These are phyloP conservation scores for Sitophilus oryzae DNA, from an alignment of 1,140 invertebrate genomes.

Conservation along the genomic window DNA sequence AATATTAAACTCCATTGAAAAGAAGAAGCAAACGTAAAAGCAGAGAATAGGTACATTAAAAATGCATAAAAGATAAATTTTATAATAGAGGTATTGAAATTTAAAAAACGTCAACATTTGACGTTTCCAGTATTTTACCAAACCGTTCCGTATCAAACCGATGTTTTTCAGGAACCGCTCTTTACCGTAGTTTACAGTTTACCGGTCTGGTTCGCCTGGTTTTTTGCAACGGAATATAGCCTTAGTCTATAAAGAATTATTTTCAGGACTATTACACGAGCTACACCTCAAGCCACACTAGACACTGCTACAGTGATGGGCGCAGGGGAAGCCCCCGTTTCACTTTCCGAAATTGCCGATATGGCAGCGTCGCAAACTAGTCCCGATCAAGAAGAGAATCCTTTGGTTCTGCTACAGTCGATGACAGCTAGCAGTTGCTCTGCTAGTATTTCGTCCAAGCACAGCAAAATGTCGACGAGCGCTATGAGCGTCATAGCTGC, in stretches of 20 bases:
- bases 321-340: constrained; percentile 67
- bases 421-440: constrained; percentile 47
- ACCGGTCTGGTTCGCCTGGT: no score
- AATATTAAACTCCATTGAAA: no score
- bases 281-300: constrained; percentile 38
- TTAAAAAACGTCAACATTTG: no score
- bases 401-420: constrained; percentile 53
- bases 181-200: no score
- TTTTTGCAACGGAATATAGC: no score
- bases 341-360: constrained; percentile 40
- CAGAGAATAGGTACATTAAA: no score
- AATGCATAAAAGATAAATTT: no score
- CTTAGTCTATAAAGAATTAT: background rate
- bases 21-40: no score
- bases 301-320: constrained; percentile 44
- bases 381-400: constrained; percentile 55
- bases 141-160: no score
- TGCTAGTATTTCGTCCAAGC: constrained; percentile 48
- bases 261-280: constrained; percentile 25
- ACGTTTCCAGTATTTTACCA: no score
- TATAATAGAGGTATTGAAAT: no score
- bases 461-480: constrained; percentile 80
- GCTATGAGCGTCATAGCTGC: constrained; percentile 88
- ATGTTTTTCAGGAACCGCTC: no score
- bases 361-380: constrained; percentile 46